Conservation (phyloP, 2,113 vertebrate species). For the Poeciliopsis retropinna region DNA sequence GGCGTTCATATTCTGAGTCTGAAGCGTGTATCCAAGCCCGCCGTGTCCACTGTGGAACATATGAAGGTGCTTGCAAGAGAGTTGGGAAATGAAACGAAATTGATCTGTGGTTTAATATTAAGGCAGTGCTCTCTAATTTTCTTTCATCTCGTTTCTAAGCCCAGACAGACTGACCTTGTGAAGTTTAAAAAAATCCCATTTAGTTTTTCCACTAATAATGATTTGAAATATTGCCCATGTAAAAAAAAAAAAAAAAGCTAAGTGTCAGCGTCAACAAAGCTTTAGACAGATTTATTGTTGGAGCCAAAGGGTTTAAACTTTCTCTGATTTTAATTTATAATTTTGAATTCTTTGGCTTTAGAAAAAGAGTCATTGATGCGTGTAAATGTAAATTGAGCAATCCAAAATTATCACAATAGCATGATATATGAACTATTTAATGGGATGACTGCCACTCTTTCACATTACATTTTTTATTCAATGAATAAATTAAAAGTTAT, state of each 20-base stretch:
- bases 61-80: neutral
- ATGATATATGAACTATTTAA: slow-evolving; percentile 5
- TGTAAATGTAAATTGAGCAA: slow-evolving; percentile 31
- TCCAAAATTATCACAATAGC: slow-evolving; percentile 19
- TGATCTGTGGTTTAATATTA: neutral
- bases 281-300: no score
- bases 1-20: neutral
- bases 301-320: neutral
- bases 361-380: slow-evolving; percentile 18
- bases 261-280: slow-evolving; percentile 19
- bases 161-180: slow-evolving; percentile 45
- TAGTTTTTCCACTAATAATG: slow-evolving; percentile 58
- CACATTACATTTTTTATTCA: slow-evolving; percentile 1
- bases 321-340: slow-evolving; percentile 34
- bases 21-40: neutral
- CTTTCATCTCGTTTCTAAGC: no score
- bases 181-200: slow-evolving; percentile 46
- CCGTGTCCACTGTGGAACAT: neutral
- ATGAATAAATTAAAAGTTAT: neutral
- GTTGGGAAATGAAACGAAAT: neutral
- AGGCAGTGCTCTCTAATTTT: neutral
- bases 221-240: slow-evolving; percentile 45
- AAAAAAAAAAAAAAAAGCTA: slow-evolving; percentile 47
- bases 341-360: slow-evolving; percentile 14
- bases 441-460: neutral